A percentile compares a stretch with the other conserved stretches of the same genome.
Evolutionary conservation across 2,888 invertebrate species (phyloP).

Genomic region (Leptinotarsa tumamoca): DNA sequence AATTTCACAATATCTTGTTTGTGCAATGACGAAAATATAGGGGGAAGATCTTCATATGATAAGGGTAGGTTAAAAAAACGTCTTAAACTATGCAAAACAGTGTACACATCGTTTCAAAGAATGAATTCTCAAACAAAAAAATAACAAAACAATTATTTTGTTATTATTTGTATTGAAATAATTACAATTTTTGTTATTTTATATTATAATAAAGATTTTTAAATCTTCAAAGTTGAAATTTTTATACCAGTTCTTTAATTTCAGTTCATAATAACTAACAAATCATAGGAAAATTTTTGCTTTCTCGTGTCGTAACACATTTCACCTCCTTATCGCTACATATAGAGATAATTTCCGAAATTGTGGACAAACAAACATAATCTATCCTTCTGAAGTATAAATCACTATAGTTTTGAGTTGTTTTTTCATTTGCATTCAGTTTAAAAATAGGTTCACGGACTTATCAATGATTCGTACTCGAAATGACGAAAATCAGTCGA

Average conservation of each 20-base stretch:
- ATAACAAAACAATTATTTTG: too few species aligned
- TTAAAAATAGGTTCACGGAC: slow-evolving; percentile 17
- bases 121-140: too few species aligned
- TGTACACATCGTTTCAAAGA: too few species aligned
- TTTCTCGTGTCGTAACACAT: background rate
- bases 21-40: too few species aligned
- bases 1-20: too few species aligned
- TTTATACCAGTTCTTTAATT: background rate
- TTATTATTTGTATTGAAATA: too few species aligned
- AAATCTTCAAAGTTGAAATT: too few species aligned
- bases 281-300: slow-evolving; percentile 12
- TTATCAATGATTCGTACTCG: slow-evolving; percentile 19
- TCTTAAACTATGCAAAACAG: too few species aligned
- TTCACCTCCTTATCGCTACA: slow-evolving; percentile 20
- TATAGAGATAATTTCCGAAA: slow-evolving; percentile 16
- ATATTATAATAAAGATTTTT: too few species aligned
- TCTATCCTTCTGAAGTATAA: slow-evolving; percentile 20
- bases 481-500: slow-evolving; percentile 44
- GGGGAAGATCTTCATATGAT: too few species aligned
- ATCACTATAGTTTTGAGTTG: slow-evolving; percentile 11
- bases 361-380: slow-evolving; percentile 18
- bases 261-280: background rate
- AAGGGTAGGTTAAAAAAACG: too few species aligned
- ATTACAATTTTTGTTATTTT: too few species aligned
- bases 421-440: slow-evolving; percentile 25